These are phyloP conservation scores for Gambelia wislizenii DNA, from an alignment of 2,797 vertebrate species.

Conservation along the genomic window DNA sequence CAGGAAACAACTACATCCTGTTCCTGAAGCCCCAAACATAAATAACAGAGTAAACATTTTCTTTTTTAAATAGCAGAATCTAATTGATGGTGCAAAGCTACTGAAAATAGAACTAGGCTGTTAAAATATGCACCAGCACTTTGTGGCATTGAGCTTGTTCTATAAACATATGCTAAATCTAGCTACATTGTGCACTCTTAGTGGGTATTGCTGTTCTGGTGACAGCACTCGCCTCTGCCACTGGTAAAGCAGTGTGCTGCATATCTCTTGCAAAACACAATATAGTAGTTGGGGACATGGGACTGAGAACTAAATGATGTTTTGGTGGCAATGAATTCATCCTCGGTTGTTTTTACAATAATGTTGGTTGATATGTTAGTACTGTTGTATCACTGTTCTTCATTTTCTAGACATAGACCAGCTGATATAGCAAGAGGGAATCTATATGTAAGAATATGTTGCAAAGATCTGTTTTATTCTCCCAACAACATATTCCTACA, in stretches of 20 bases:
- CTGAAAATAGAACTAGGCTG: neutral
- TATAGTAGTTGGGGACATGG: neutral
- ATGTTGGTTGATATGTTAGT: neutral
- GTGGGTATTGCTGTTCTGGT: neutral
- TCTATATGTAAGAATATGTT: neutral
- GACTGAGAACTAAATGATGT: neutral
- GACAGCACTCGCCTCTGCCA: neutral
- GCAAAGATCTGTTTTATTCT: neutral
- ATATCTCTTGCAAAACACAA: neutral
- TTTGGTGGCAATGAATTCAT: neutral
- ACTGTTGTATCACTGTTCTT: neutral
- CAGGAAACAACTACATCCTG: constrained; percentile 79
- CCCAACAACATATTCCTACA: too few relatives aligned
- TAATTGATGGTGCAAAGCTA: constrained; percentile 25
- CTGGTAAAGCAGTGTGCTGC: neutral
- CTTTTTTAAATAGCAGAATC: neutral
- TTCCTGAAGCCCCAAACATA: constrained; percentile 51
- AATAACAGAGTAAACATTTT: constrained; percentile 66
- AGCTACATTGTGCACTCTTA: neutral
- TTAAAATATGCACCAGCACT: neutral
- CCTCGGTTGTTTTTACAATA: neutral
- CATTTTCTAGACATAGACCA: neutral
- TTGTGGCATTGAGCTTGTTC: neutral
- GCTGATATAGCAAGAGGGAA: neutral
- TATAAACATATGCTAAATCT: neutral